These are phyloP conservation scores for Diorhabda elongata DNA, from an alignment of 1,140 invertebrate species.

Conservation along the genomic window DNA sequence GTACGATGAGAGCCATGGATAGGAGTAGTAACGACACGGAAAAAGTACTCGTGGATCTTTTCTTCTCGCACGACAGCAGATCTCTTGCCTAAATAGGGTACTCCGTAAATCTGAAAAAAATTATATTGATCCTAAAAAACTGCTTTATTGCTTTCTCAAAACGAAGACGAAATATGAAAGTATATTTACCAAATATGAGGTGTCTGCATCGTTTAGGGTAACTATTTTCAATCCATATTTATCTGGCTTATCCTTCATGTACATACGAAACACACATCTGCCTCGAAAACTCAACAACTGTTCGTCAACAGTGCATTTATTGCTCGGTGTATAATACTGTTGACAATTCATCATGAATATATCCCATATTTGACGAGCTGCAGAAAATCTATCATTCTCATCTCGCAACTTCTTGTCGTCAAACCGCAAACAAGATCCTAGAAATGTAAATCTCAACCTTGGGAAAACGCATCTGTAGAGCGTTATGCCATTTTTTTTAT, in stretches of 20 bases:
- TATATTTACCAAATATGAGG: background rate
- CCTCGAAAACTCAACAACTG: no score
- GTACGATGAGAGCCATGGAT: constrained; percentile 1
- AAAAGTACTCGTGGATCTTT: constrained; percentile 12
- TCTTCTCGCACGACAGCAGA: constrained; percentile 9
- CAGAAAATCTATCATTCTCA: constrained; percentile 5
- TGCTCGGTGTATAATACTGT: constrained; percentile 6
- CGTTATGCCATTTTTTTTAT: background rate
- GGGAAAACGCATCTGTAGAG: constrained; percentile 6
- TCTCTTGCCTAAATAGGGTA: background rate
- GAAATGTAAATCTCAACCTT: constrained; percentile 5
- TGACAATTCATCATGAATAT: constrained; percentile 5
- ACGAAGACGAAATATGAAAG: constrained; percentile 5
- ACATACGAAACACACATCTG: no score
- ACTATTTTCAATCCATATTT: no score
- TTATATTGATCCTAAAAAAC: constrained; percentile 1
- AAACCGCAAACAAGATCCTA: constrained; percentile 4
- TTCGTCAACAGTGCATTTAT: background rate
- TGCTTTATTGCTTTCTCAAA: background rate
- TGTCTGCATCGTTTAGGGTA: no score
- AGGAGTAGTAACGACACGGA: constrained; percentile 7
- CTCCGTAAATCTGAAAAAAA: background rate
- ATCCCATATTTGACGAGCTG: background rate
- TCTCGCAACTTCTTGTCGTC: constrained; percentile 4
- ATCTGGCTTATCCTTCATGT: no score